Conservation (phyloP, 2,113 vertebrate genomes). For the Aramus guarauna region DNA sequence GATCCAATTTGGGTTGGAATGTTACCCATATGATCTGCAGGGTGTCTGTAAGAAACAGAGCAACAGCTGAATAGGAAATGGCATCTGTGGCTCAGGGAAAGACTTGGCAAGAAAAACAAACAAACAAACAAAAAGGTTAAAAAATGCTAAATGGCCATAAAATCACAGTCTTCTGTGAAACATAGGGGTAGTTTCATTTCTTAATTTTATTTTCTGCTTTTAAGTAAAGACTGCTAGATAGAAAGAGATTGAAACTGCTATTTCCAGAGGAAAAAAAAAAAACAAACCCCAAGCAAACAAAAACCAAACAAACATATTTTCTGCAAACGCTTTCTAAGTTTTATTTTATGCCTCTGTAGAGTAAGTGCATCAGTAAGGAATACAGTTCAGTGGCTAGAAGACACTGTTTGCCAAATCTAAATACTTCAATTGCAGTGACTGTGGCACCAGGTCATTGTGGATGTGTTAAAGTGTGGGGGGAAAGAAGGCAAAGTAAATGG, state of each 20-base stretch:
- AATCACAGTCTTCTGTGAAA: conserved; percentile 32
- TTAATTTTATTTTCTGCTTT: conserved; percentile 38
- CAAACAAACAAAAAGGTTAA: conserved; percentile 42
- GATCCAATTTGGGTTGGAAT: conserved; percentile 41
- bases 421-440: neutral
- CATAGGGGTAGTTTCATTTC: neutral
- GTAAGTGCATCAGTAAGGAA: neutral
- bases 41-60: conserved; percentile 53
- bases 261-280: neutral
- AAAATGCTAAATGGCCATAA: conserved; percentile 51
- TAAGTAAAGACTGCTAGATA: conserved; percentile 3
- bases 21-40: conserved; percentile 43
- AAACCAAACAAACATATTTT: neutral
- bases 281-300: neutral
- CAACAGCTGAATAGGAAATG: conserved; percentile 59
- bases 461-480: neutral
- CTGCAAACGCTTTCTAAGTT: neutral
- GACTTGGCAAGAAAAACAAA: conserved; percentile 59
- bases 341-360: neutral
- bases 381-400: neutral
- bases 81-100: conserved; percentile 56
- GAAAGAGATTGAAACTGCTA: neutral
- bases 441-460: neutral
- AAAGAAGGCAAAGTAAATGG: neutral
- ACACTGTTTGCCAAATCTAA: neutral